Base-by-base conservation (phyloP, 2,888 invertebrate genomes). In the Rhimphoctona megacephalus region DNA sequence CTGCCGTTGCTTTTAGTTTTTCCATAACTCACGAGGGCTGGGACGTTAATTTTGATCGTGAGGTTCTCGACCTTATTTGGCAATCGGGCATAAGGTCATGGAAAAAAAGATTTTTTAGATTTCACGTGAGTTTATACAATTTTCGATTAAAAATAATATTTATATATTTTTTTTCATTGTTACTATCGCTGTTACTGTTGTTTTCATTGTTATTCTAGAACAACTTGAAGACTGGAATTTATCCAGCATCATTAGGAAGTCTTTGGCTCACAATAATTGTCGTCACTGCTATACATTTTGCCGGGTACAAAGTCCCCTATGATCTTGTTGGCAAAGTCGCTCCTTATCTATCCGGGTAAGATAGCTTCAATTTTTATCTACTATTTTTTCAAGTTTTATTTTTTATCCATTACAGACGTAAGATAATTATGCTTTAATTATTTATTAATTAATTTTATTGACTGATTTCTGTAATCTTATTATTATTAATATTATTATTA, bases 11-110 rank as follows among this genome's bases (percentile, higher is more conserved):
- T 87, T 99, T 99, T 94, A 98, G 98, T 80, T 99, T 99, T 95
- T 96, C 98, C 72, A 98, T 99, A 92, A 99, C 99, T 87, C 99
- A 99, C 94, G 99, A 99, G 94, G 99, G 99, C 90, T 98, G 99
- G 96, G 98, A 99, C 93, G 98, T 99, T 78, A 98, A 99, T 95
- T 99, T 99, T 94, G 99, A 99, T 94, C 96, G 98, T 85, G 99
- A 99, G 95, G 99, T 99, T 8, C 96, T 99, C 17, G 97, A 98
- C 93, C 96, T 99, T 72, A 98, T 99, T 70, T 99, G 99, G 98
- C 96, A 98, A 91, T 98, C 99, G 36, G 99, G 99, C 67, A 94
- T 98, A 8, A 96, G 99, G 70, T 99, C 99, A 0, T 99, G 99
- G 98, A 99, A 98, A 94, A 98, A 99, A 93, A 96, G 99, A 57